Percentiles rank a stretch among this genome's conserved stretches.
phyloP scores from a whole-genome alignment of 1,140 invertebrate species.

The Triops cancriformis region DNA sequence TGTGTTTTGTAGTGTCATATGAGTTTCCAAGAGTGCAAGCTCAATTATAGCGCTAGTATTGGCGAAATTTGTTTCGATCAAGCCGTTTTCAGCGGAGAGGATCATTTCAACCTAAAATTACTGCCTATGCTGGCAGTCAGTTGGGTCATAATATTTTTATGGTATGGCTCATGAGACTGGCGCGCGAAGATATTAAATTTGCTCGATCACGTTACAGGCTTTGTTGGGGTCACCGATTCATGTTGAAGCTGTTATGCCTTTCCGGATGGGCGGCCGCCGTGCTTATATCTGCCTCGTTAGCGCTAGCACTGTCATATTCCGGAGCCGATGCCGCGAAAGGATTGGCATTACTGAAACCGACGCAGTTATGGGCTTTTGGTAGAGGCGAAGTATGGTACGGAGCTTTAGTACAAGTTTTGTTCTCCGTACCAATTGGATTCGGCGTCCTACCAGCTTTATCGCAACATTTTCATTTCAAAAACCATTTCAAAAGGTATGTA shows the following conservation, averaged over 20 bases:
- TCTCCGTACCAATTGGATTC: constrained; percentile 23
- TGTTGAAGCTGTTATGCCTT: constrained; percentile 16
- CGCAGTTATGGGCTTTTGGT: constrained; percentile 21
- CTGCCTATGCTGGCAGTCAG: constrained; percentile 23
- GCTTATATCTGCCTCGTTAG: constrained; percentile 16
- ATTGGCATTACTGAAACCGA: constrained; percentile 19
- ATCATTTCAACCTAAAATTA: constrained; percentile 19
- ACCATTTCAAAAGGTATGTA: constrained; percentile 18
- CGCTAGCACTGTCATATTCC: constrained; percentile 20
- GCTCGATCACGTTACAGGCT: neutral
- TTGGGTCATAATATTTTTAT: constrained; percentile 17
- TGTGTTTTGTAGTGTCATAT: constrained; percentile 17
- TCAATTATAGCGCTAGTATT: neutral
- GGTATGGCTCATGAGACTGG: constrained; percentile 8
- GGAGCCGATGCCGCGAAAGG: neutral
- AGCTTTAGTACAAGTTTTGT: constrained; percentile 24
- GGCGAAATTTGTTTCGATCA: constrained; percentile 23
- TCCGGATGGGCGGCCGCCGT: constrained; percentile 19
- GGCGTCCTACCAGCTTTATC: constrained; percentile 11
- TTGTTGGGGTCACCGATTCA: constrained; percentile 18
- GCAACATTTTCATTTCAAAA: neutral
- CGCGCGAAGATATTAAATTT: neutral
- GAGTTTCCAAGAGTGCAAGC: neutral
- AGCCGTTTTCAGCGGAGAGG: neutral
- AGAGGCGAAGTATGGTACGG: constrained; percentile 27